Percentiles rank a stretch among this genome's conserved stretches.
Evolutionary conservation across 1,140 invertebrate species (phyloP).

Genomic region (Periplaneta americana): DNA sequence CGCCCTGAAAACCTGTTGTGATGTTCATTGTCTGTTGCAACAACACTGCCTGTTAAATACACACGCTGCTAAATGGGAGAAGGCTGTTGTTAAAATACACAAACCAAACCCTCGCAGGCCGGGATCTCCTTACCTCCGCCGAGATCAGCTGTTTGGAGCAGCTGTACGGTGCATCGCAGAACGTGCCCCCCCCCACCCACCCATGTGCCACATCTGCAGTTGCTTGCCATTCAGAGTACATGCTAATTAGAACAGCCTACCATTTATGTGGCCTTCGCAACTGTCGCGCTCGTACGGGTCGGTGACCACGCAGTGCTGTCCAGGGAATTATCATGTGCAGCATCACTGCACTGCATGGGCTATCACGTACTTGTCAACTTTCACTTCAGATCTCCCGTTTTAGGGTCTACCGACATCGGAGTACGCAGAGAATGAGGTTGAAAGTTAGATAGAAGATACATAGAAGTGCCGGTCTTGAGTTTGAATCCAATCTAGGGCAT

Average conservation of each 20-base stretch:
- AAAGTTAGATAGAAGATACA: no score
- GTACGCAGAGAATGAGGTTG: no score
- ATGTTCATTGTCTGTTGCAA: not conserved
- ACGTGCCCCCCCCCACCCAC: not conserved
- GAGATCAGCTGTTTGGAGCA: slow-evolving; percentile 10
- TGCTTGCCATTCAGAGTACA: not conserved
- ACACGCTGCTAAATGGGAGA: not conserved
- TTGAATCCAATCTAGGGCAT: no score
- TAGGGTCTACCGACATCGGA: no score
- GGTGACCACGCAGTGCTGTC: not conserved
- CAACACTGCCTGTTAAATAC: not conserved
- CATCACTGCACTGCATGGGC: not conserved
- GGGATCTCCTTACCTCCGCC: not conserved
- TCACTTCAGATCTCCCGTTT: no score
- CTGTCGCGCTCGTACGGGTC: not conserved
- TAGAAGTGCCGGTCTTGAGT: no score
- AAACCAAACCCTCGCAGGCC: not conserved
- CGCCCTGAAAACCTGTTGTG: not conserved
- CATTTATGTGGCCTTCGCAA: no score
- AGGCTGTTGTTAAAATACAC: not conserved
- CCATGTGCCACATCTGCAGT: not conserved
- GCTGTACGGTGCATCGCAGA: not conserved
- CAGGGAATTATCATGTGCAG: not conserved
- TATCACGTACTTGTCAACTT: not conserved
- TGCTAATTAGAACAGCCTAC: not conserved